Percentiles rank a stretch among this genome's conserved stretches.
phyloP scores from a whole-genome alignment of 2,113 vertebrate genomes.

The Lota lota region DNA sequence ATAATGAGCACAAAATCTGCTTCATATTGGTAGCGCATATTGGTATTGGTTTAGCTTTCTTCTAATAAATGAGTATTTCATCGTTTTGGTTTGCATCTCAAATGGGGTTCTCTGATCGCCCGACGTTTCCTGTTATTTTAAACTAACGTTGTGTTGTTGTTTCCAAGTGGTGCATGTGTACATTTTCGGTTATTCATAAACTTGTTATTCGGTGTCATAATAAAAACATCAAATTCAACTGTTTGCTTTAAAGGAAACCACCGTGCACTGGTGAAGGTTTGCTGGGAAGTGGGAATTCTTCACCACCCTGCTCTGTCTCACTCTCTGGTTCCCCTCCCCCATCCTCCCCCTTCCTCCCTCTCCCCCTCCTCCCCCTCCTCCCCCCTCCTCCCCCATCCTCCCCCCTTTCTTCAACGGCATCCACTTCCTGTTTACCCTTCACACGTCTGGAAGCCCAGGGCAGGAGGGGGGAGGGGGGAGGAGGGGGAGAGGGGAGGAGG shows the following conservation, averaged over 20 bases:
- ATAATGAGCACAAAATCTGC: conserved; percentile 18
- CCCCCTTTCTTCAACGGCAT: conserved; percentile 52
- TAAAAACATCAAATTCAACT: neutral
- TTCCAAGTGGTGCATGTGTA: conserved; percentile 4
- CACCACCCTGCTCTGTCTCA: conserved; percentile 5
- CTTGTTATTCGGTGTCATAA: neutral
- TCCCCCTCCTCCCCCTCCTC: conserved; percentile 7
- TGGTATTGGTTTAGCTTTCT: too few species aligned
- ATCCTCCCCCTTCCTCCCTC: conserved; percentile 39
- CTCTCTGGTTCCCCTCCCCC: conserved; percentile 22
- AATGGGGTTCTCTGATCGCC: too few species aligned
- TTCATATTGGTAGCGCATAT: too few species aligned
- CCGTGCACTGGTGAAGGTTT: neutral
- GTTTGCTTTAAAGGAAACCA: neutral
- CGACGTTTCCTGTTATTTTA: too few species aligned
- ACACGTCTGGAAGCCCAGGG: conserved; percentile 46
- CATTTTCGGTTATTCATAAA: neutral
- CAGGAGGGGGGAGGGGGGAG: too few species aligned
- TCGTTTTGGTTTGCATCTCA: too few species aligned
- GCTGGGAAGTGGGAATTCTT: neutral
- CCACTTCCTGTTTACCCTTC: conserved; percentile 73
- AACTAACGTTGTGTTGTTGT: neutral
- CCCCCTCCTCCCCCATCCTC: conserved; percentile 28
- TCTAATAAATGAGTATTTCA: too few species aligned
- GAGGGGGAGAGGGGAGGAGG: too few species aligned